phyloP scores from a whole-genome alignment of 1,140 invertebrate species.

The Plectrocnemia conspersa region DNA sequence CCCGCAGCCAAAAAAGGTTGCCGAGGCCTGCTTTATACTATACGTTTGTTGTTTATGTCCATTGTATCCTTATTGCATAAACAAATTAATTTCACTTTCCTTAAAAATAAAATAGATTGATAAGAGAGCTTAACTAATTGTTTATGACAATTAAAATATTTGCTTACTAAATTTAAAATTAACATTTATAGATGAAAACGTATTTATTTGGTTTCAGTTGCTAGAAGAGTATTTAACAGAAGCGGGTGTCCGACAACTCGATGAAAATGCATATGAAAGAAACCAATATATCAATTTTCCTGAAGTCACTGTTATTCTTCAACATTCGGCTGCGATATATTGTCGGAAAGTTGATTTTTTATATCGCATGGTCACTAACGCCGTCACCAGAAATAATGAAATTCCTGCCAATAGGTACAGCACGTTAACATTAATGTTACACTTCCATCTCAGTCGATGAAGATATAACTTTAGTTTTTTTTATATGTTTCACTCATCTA shows the following conservation, averaged over 20 bases:
- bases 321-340: conserved; percentile 45
- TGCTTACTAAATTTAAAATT: not conserved
- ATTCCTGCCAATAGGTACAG: not conserved
- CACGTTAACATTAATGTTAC: too few species aligned
- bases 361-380: conserved; percentile 40
- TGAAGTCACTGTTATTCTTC: conserved; percentile 45
- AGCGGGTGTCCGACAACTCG: conserved; percentile 44
- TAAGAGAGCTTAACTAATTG: too few species aligned
- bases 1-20: too few species aligned
- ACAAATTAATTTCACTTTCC: too few species aligned
- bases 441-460: too few species aligned
- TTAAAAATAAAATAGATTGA: too few species aligned
- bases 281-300: conserved; percentile 40
- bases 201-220: conserved; percentile 37
- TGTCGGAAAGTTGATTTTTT: conserved; percentile 46
- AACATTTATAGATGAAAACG: not conserved
- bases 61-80: too few species aligned
- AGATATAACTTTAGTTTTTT: too few species aligned
- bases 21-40: too few species aligned
- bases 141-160: too few species aligned
- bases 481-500: too few species aligned
- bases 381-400: not conserved
- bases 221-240: conserved; percentile 50
- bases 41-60: too few species aligned
- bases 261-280: conserved; percentile 35